A percentile compares a stretch with the other conserved stretches of the same genome.
Evolutionary conservation across 2,113 vertebrate species (phyloP).

Genomic region (Ochotona princeps): DNA sequence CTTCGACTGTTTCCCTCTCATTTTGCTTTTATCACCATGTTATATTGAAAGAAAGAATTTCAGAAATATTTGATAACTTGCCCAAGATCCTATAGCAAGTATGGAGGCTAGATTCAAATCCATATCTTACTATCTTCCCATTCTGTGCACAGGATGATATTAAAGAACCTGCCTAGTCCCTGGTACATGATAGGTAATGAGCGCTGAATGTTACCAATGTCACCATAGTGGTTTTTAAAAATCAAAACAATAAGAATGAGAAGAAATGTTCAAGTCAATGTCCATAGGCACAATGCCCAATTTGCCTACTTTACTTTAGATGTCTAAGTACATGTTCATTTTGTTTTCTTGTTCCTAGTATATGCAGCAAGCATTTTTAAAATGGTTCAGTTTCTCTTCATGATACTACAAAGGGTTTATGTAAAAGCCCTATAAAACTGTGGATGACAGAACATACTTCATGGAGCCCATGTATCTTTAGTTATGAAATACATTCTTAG

Average conservation of each 20-base stretch:
- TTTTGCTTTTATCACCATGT: neutral
- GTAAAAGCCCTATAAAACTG: neutral
- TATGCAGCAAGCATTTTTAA: neutral
- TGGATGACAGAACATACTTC: slow-evolving; percentile 6
- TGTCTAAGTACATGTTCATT: neutral
- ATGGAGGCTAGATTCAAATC: neutral
- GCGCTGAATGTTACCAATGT: neutral
- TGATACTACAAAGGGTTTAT: neutral
- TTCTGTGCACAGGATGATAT: neutral
- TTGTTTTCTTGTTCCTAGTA: slow-evolving; percentile 40
- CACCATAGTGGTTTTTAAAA: neutral
- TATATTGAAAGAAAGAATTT: neutral
- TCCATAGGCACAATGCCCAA: neutral
- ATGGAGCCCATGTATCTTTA: neutral
- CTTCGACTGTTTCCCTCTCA: neutral
- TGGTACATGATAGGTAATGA: neutral
- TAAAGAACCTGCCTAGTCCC: neutral
- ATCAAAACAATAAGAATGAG: neutral
- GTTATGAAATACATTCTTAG: slow-evolving; percentile 16
- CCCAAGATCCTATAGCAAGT: neutral
- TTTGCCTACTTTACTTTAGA: neutral
- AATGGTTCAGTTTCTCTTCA: slow-evolving; percentile 1
- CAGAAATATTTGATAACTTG: neutral
- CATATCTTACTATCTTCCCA: neutral
- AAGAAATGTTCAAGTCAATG: neutral